phyloP scores from a whole-genome alignment of 2,888 invertebrate genomes.

The Limnephilus auricula region DNA sequence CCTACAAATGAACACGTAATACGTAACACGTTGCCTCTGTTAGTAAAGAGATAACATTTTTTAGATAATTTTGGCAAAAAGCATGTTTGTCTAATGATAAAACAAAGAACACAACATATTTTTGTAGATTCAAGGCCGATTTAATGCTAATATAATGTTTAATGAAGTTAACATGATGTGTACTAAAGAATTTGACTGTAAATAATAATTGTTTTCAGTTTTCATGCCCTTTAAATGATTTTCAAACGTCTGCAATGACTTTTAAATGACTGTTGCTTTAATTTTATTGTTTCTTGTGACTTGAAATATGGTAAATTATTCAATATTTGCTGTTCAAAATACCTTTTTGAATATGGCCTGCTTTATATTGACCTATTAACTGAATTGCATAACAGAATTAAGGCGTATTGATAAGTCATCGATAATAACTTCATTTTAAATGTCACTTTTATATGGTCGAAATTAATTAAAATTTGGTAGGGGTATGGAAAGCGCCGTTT shows the following conservation, averaged over 20 bases:
- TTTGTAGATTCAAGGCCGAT: neutral
- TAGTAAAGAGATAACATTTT: neutral
- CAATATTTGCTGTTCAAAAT: neutral
- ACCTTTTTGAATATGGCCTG: neutral
- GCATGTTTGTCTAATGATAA: neutral
- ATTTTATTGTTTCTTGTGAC: neutral
- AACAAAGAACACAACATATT: neutral
- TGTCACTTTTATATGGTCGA: too few species aligned
- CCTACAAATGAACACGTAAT: neutral
- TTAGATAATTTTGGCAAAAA: neutral
- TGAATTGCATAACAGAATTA: neutral
- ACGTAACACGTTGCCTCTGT: neutral
- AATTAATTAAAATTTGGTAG: too few species aligned
- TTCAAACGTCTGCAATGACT: neutral
- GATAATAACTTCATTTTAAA: neutral
- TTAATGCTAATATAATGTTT: neutral
- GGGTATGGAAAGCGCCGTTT: too few species aligned
- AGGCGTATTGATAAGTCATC: neutral
- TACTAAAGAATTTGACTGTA: neutral
- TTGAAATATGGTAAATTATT: neutral
- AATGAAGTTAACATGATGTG: too few species aligned
- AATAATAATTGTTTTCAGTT: neutral
- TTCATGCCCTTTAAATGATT: neutral
- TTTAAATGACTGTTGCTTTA: neutral
- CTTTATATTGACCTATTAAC: neutral